These are phyloP conservation scores for Dendroctonus valens DNA, from an alignment of 1,140 invertebrate species.

Conservation along the genomic window DNA sequence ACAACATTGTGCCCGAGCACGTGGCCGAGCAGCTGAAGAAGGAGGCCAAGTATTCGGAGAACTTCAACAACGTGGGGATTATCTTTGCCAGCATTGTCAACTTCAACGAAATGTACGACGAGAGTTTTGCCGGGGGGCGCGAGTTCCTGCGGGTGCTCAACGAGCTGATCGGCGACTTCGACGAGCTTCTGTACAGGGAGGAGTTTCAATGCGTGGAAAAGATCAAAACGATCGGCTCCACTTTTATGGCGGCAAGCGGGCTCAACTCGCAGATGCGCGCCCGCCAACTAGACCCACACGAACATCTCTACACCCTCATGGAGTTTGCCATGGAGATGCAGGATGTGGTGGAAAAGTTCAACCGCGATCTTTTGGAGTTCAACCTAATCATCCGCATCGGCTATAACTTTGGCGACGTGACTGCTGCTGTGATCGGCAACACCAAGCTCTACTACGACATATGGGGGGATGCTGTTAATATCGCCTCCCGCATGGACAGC, in stretches of 20 bases:
- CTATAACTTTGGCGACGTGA: slow-evolving; percentile 85
- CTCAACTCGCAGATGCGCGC: slow-evolving; percentile 74
- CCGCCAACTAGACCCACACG: slow-evolving; percentile 62
- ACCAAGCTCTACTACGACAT: slow-evolving; percentile 97
- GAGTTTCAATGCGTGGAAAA: slow-evolving; percentile 91
- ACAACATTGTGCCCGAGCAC: slow-evolving; percentile 94
- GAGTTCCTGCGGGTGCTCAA: slow-evolving; percentile 93
- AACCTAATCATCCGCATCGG: slow-evolving; percentile 89
- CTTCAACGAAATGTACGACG: slow-evolving; percentile 95
- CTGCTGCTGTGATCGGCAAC: slow-evolving; percentile 94
- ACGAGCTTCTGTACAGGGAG: slow-evolving; percentile 79
- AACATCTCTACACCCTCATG: slow-evolving; percentile 82
- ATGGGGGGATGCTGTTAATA: slow-evolving; percentile 98
- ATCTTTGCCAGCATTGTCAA: slow-evolving; percentile 95
- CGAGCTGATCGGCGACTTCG: slow-evolving; percentile 93
- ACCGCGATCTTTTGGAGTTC: slow-evolving; percentile 83
- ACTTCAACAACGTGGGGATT: slow-evolving; percentile 89
- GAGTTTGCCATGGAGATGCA: slow-evolving; percentile 88
- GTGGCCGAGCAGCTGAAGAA: slow-evolving; percentile 91
- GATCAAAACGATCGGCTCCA: slow-evolving; percentile 97
- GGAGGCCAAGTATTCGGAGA: slow-evolving; percentile 93
- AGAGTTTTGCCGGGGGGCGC: slow-evolving; percentile 88
- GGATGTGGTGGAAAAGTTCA: slow-evolving; percentile 82
- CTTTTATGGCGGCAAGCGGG: slow-evolving; percentile 96
- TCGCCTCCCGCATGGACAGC: slow-evolving; percentile 94